Evolutionary conservation across 2,113 vertebrate species (phyloP).

Genomic region (Mesocricetus auratus): DNA sequence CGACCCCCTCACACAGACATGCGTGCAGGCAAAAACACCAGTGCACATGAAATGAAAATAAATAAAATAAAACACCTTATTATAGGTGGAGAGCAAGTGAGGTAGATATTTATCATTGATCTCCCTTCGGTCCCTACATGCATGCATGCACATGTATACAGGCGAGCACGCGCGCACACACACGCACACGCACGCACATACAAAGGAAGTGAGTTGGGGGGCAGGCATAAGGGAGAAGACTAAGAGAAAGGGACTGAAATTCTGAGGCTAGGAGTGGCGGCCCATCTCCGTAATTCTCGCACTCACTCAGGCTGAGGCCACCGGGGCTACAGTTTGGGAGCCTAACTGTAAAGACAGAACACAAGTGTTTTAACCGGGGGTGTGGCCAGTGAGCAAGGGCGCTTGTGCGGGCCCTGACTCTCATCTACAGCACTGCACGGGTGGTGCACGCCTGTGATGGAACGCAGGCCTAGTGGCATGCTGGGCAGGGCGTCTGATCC

Average conservation of each 20-base stretch:
- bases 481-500: not conserved
- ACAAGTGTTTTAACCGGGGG: not conserved
- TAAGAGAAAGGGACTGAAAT: not conserved
- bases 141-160: not conserved
- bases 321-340: not conserved
- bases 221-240: not conserved
- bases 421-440: too few relatives aligned
- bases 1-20: too few relatives aligned
- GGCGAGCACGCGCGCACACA: not conserved
- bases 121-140: not conserved
- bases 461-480: not conserved
- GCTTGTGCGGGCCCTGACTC: not conserved
- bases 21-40: too few relatives aligned
- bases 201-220: not conserved
- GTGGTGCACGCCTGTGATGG: too few relatives aligned
- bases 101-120: not conserved
- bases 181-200: not conserved
- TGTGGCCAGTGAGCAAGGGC: not conserved
- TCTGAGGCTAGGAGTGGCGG: not conserved
- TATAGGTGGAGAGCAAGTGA: not conserved
- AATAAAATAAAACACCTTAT: too few relatives aligned
- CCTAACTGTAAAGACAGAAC: not conserved
- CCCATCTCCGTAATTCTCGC: not conserved
- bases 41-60: too few relatives aligned
- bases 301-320: not conserved